phyloP scores from a whole-genome alignment of 2,113 vertebrate genomes.

The Motacilla tschutschensis region DNA sequence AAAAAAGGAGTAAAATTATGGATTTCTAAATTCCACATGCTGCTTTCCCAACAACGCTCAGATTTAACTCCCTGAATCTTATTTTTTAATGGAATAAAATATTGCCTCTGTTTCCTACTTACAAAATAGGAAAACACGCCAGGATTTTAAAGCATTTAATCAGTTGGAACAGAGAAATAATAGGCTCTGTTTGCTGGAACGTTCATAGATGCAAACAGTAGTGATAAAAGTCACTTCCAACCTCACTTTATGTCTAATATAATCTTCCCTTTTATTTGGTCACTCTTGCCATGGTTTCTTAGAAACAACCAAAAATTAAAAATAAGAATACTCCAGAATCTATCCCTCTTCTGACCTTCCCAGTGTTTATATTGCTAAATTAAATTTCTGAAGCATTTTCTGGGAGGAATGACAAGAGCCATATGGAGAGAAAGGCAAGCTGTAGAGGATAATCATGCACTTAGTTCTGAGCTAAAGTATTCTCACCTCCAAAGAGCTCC shows the following conservation, averaged over 20 bases:
- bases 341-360: neutral
- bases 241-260: neutral
- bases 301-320: neutral
- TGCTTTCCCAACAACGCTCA: neutral
- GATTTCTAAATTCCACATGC: neutral
- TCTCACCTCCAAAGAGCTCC: neutral
- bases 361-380: neutral
- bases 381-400: conserved; percentile 22
- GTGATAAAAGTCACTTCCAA: neutral
- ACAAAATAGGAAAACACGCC: neutral
- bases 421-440: neutral
- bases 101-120: neutral
- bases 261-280: neutral
- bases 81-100: neutral
- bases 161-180: neutral
- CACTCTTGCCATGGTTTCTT: neutral
- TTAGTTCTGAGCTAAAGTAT: neutral
- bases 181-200: neutral
- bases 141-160: neutral
- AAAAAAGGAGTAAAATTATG: neutral
- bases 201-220: neutral
- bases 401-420: neutral
- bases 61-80: neutral
- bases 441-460: neutral
- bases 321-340: neutral